Base-by-base conservation (phyloP, 2,113 vertebrate genomes). In the Willisornis vidua region DNA sequence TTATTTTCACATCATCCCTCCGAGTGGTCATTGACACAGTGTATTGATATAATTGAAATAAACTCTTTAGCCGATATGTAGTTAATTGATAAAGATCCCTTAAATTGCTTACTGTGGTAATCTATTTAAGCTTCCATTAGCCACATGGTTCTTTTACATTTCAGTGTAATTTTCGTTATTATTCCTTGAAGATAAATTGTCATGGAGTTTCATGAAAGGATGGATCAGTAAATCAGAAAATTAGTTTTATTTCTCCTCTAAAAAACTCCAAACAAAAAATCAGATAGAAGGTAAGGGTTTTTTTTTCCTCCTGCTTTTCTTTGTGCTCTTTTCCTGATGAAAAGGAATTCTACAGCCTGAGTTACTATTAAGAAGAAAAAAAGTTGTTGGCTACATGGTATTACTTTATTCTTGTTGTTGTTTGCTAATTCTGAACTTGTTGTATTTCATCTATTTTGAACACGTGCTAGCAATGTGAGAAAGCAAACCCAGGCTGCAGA, bases 101-200 rank as follows among this genome's bases (percentile, higher is more conserved):
- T 89, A 78, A 85, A 72, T 92, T 63, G 45, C 73, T 80, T 74
- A 35, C 11, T 59, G n/a, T 87, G 54, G 43, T 91, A 92, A 70
- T 85, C 49, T 73, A 12, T 57, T 87, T 45, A 91, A 17, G 31
- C 37, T 87, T 78, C 91, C 58, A 68, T 94, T 96, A 93, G 45
- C 76, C 61, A 26, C 57, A 73, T 87, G 67, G 45, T 72, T 94
- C 76, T 97, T 66, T 75, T 95, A 85, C 4, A 3, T 95, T 89
- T 87, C 62, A 87, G 58, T 79, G 58, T 95, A 82, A 87, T 92
- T 96, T 91, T 81, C 49, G 6, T 89, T 94, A 66, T 94, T 95
- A 82, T 57, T 91, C 63, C 62, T 58, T 76, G 66, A 66, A 93
- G 91, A 94, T 58, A 87, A 71, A 65, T 92, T 94, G 66, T 87